Conservation (phyloP, 2,888 invertebrate species). For the Drosophila basisetae region DNA sequence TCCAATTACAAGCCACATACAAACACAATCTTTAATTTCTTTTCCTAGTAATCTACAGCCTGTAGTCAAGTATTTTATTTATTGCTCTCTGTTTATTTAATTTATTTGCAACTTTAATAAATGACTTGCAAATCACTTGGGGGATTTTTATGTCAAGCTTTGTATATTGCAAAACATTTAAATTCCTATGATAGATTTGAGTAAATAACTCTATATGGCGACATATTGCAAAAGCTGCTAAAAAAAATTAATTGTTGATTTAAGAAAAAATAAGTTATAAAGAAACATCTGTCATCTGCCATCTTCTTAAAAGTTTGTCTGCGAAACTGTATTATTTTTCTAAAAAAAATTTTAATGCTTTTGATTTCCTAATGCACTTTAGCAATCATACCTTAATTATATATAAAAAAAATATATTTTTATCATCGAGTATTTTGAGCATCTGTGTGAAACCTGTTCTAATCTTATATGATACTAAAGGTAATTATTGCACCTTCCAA, state of each 20-base stretch:
- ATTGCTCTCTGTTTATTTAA: constrained; percentile 16
- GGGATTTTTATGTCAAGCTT: not conserved
- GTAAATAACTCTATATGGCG: constrained; percentile 10
- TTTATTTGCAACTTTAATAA: constrained; percentile 42
- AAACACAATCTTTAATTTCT: not conserved
- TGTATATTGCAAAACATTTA: not conserved
- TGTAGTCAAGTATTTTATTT: constrained; percentile 5
- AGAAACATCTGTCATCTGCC: constrained; percentile 6
- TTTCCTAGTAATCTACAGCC: constrained; percentile 1
- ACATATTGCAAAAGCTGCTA: constrained; percentile 9
- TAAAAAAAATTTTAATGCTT: not conserved
- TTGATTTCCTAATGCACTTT: not conserved
- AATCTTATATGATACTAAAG: not conserved
- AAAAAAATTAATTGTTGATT: constrained; percentile 2
- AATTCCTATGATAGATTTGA: constrained; percentile 1
- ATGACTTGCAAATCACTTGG: constrained; percentile 47
- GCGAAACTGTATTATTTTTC: not conserved
- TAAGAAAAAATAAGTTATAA: not conserved
- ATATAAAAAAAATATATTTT: not conserved
- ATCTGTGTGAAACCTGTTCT: not conserved
- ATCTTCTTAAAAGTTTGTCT: not conserved
- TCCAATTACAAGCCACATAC: not conserved
- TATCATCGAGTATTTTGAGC: not conserved
- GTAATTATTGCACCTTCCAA: not conserved
- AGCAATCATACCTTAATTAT: not conserved